phyloP scores from a whole-genome alignment of 2,113 vertebrate species.

The Lichenostomus cassidix region DNA sequence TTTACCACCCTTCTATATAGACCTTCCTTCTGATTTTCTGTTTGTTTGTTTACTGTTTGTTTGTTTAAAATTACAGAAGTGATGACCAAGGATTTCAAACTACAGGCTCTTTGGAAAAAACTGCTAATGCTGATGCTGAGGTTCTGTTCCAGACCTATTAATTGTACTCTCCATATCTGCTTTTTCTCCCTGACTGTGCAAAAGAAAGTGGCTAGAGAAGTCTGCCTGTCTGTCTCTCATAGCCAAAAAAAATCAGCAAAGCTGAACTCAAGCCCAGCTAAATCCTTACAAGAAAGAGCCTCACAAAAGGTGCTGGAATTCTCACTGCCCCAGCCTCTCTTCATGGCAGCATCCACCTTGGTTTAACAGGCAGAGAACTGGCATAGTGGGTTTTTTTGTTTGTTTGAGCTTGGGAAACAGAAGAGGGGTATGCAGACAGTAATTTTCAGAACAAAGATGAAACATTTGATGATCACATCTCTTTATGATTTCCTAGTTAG shows the following conservation, averaged over 20 bases:
- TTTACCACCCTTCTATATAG: not conserved
- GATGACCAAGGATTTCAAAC: not conserved
- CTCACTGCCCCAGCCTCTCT: not conserved
- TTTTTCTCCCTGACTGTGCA: not conserved
- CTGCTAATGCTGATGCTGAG: not conserved
- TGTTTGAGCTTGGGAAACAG: not conserved
- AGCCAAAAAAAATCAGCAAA: not conserved
- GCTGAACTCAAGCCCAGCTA: not conserved
- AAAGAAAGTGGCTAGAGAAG: not conserved
- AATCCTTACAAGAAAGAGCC: not conserved
- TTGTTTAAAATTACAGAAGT: not conserved
- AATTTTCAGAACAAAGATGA: not conserved
- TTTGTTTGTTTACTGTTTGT: not conserved
- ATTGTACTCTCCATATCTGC: not conserved
- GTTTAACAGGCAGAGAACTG: not conserved
- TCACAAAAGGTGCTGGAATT: not conserved
- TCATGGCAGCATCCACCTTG: not conserved
- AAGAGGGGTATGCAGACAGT: not conserved
- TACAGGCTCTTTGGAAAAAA: not conserved
- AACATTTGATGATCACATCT: rapidly evolving
- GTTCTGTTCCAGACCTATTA: not conserved
- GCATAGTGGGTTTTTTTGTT: not conserved
- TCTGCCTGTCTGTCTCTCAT: not conserved
- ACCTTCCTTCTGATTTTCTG: not conserved
- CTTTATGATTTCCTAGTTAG: not conserved